Evolutionary conservation across 1,140 invertebrate species (phyloP), one percentile per base, ranked within the genome.

Genomic region (Latrodectus geometricus): DNA sequence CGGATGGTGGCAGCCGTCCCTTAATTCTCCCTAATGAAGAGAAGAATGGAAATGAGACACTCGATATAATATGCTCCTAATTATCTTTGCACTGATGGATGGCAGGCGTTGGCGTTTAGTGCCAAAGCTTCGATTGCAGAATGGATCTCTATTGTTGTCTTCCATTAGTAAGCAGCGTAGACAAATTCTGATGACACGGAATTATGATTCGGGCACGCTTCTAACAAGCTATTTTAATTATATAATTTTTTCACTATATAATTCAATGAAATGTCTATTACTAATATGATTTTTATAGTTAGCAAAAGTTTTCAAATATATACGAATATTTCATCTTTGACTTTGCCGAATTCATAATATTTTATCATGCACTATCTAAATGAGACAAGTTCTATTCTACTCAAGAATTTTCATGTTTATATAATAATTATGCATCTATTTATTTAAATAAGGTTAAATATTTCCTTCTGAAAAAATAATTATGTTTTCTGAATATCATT

Each of bases 11-110:
- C 50, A 76, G 5, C n/a, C 52, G 52, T 76, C 56, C 56, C 74
- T 48, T 56, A 78, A 66, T 78, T 21, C 54, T 66, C 76, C 65
- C 61, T 78, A 78, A 78, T 78, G 76, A 78, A 78, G 76, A 66
- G 76, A 78, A 78, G 76, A 78, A 78, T 78, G 61, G 76, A 49
- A 78, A 66, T 66, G 76, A 23, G 76, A 61, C 23, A 8, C 56
- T 66, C 52, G 65, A 66, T 48, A 78, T 78, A 78, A 78, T 78
- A 49, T 78, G 61, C 76, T 9, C 35, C 54, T 78, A 78, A 78
- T 78, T 78, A 78, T 20, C 11, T 15, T 78, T 69, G 23, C 35
- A 65, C 61, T 65, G 76, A 78, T 69, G 35, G 65, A 78, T 65
- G 56, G 48, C 20, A 21, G 20, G 17, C 15, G 14, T 21, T 15